phyloP scores from a whole-genome alignment of 1,140 invertebrate species.

The Metopolophium dirhodum region DNA sequence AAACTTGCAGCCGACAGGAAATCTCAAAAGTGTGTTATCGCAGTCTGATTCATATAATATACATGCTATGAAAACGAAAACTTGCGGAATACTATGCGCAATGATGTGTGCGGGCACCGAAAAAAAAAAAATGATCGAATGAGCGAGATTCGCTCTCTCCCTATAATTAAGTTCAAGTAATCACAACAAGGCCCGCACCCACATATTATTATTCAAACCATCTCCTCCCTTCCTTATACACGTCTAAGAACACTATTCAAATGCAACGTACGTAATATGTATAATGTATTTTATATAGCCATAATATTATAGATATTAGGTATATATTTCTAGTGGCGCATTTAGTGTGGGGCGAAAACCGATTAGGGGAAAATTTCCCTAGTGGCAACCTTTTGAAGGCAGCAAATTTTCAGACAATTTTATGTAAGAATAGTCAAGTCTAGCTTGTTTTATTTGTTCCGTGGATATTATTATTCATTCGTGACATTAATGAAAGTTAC shows the following conservation, averaged over 20 bases:
- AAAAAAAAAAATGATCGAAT: neutral
- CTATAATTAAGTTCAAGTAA: neutral
- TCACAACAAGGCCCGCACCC: neutral
- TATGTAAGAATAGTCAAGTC: neutral
- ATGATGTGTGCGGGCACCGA: neutral
- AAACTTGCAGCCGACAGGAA: neutral
- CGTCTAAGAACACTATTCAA: neutral
- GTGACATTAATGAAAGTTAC: too few species aligned
- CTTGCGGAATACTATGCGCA: neutral
- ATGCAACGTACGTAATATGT: neutral
- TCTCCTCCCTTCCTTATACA: neutral
- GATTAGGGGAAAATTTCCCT: too few species aligned
- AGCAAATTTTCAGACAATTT: too few species aligned
- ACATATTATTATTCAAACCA: neutral
- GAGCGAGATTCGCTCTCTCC: neutral
- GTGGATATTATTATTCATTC: too few species aligned
- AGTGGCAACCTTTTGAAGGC: too few species aligned
- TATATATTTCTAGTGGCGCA: neutral
- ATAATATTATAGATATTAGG: too few species aligned
- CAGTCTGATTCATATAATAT: neutral
- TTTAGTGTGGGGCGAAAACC: too few species aligned
- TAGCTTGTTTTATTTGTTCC: neutral
- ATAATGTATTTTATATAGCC: neutral
- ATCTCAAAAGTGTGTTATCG: constrained; percentile 1
- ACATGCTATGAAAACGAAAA: neutral